phyloP scores from a whole-genome alignment of 2,888 invertebrate species.

The Hydroisotoma schaefferi region DNA sequence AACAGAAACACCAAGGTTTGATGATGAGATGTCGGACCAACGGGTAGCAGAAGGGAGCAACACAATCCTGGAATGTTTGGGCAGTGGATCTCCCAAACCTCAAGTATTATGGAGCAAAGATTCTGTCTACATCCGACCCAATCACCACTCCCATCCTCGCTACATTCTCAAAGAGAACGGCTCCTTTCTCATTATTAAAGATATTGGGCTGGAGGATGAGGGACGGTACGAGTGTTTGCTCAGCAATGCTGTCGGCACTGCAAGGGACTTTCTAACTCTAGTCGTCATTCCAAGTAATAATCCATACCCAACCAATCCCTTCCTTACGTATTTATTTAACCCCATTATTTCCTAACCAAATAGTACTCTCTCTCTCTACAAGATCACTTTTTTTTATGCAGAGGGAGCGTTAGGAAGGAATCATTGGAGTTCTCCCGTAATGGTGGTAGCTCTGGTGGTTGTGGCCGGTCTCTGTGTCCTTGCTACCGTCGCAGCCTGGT shows the following conservation, averaged over 20 bases:
- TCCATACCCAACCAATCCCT: too few relatives aligned
- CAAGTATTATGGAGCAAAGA: constrained; percentile 81
- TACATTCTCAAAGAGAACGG: constrained; percentile 83
- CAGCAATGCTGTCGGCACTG: constrained; percentile 76
- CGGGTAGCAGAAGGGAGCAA: constrained; percentile 76
- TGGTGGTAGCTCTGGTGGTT: neutral
- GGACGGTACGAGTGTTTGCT: constrained; percentile 88
- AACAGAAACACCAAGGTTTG: constrained; percentile 80
- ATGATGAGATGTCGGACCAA: constrained; percentile 79
- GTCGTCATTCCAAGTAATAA: constrained; percentile 63
- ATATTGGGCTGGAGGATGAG: constrained; percentile 71
- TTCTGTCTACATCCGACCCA: constrained; percentile 62
- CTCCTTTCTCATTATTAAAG: constrained; percentile 81
- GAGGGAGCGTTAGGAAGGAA: too few relatives aligned
- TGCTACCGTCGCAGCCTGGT: neutral
- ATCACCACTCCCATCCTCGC: constrained; percentile 55
- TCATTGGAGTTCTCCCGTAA: constrained; percentile 6
- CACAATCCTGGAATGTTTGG: constrained; percentile 83
- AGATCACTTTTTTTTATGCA: too few relatives aligned
- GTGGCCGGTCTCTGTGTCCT: neutral
- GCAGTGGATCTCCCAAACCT: constrained; percentile 78
- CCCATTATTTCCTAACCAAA: too few relatives aligned
- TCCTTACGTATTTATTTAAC: too few relatives aligned
- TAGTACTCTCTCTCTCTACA: too few relatives aligned
- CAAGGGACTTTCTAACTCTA: constrained; percentile 67